Base-by-base conservation (phyloP, 2,888 invertebrate species). In the Chrysina gloriosa region DNA sequence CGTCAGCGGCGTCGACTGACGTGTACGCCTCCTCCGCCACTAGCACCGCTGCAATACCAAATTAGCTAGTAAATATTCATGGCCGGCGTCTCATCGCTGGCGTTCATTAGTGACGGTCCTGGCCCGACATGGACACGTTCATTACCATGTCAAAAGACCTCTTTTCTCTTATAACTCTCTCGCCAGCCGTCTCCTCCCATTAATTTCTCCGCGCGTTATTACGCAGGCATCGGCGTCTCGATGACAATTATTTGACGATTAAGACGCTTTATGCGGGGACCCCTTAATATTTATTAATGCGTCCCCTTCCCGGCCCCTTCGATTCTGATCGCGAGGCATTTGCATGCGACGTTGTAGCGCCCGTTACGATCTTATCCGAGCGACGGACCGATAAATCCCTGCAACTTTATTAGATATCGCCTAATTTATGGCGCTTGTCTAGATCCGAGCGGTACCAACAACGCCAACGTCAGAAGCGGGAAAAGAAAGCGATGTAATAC, bases 371-470 rank as follows among this genome's bases (percentile, higher is more conserved):
- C 82, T 81, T 81, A 82, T 82, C 79, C 76, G 79, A 78, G 80
- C 78, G 79, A 73, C 79, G 80, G 77, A 76, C 79, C 81, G 80
- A 83, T 83, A 83, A 83, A 83, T 82, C 83, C 80, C 79, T 78
- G 81, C 81, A 82, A 82, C 83, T 83, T 83, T 83, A 83, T 83
- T 83, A 83, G 83, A 83, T 83, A 83, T 82, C 81, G 81, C 76
- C 81, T 83, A 82, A 83, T 83, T 83, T 83, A 83, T 82, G 77
- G 82, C 78, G 77, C 79, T 78, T 80, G 81, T 82, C 81, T 80
- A 78, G 77, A 74, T 72, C 73, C 77, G 76, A 78, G 69, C 78
- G 76, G 77, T 79, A 79, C 80, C 79, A 80, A n/a, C n/a, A n/a
- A n/a, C n/a, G n/a, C n/a, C n/a, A n/a, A n/a, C n/a, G n/a, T n/a